Percentiles rank a stretch among this genome's conserved stretches.
Conservation (phyloP, 1,140 invertebrate genomes). For the Mycetomoellerius zeteki region DNA sequence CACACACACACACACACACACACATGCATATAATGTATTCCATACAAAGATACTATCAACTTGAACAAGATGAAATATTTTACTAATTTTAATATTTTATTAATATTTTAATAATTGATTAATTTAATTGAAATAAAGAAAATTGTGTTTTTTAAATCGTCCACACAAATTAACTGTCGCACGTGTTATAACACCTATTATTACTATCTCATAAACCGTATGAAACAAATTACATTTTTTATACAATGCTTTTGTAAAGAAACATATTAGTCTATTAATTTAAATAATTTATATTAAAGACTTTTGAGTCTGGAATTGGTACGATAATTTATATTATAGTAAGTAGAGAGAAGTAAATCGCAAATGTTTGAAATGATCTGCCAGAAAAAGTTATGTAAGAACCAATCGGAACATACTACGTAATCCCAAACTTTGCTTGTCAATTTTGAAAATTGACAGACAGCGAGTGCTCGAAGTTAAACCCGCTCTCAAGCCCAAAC, state of each 20-base stretch:
- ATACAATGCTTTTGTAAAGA: background rate
- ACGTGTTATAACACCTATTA: slow-evolving; percentile 17
- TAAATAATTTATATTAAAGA: background rate
- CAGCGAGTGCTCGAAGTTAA: slow-evolving; percentile 29
- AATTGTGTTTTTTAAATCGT: background rate
- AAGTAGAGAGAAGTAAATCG: background rate
- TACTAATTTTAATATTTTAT: background rate
- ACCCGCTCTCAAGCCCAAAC: slow-evolving; percentile 52
- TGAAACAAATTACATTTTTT: background rate
- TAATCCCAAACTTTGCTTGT: slow-evolving; percentile 58
- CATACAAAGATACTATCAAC: background rate
- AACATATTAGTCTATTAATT: background rate
- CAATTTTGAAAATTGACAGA: slow-evolving; percentile 63
- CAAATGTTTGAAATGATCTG: background rate
- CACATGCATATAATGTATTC: background rate
- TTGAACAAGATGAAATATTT: background rate
- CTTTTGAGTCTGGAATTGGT: background rate
- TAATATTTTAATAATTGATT: background rate
- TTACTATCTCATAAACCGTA: slow-evolving; percentile 8
- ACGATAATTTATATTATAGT: background rate
- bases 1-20: too few relatives aligned
- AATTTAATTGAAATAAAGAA: slow-evolving; percentile 9
- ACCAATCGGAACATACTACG: background rate
- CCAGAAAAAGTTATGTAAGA: slow-evolving; percentile 9
- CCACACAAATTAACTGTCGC: slow-evolving; percentile 14